Evolutionary conservation across 1,140 invertebrate genomes (phyloP).

Genomic region (Anastrepha obliqua): DNA sequence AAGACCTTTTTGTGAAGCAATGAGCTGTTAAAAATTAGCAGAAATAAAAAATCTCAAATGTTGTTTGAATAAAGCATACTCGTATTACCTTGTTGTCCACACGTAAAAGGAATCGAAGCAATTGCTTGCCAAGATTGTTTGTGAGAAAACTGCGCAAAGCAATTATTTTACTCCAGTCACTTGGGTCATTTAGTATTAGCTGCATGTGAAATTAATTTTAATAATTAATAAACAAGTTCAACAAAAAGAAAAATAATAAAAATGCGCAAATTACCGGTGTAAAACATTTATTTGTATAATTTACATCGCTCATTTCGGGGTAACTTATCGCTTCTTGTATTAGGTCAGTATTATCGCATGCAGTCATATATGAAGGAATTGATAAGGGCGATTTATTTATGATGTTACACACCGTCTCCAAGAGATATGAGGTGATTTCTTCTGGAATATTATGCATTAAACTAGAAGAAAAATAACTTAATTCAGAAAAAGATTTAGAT

Average conservation of each 20-base stretch:
- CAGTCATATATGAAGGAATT: not conserved
- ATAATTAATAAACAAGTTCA: constrained; percentile 25
- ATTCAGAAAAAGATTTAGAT: not conserved
- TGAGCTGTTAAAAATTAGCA: constrained; percentile 61
- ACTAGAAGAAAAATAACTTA: not conserved
- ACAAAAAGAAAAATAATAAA: not conserved
- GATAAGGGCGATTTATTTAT: constrained; percentile 37
- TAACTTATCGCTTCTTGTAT: constrained; percentile 56
- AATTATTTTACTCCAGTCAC: constrained; percentile 71
- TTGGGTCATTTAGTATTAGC: constrained; percentile 70
- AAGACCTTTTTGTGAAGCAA: constrained; percentile 70
- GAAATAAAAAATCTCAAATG: not conserved
- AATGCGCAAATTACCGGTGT: constrained; percentile 1
- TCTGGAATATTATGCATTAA: constrained; percentile 38
- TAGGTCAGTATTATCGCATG: constrained; percentile 31
- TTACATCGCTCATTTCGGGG: constrained; percentile 58
- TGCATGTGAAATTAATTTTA: constrained; percentile 53
- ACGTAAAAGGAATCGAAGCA: constrained; percentile 66
- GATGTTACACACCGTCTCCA: constrained; percentile 51
- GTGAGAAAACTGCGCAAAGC: constrained; percentile 69
- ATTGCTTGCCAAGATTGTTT: constrained; percentile 68
- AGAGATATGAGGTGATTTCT: constrained; percentile 39
- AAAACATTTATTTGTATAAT: constrained; percentile 29
- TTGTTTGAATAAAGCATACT: constrained; percentile 44
- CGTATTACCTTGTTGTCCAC: constrained; percentile 68